Percentiles rank a stretch among this genome's conserved stretches.
Evolutionary conservation across 30 jellyfish, hydroid and myxozoan genomes (phyloP).

Genomic region (Turritopsis dohrnii): DNA sequence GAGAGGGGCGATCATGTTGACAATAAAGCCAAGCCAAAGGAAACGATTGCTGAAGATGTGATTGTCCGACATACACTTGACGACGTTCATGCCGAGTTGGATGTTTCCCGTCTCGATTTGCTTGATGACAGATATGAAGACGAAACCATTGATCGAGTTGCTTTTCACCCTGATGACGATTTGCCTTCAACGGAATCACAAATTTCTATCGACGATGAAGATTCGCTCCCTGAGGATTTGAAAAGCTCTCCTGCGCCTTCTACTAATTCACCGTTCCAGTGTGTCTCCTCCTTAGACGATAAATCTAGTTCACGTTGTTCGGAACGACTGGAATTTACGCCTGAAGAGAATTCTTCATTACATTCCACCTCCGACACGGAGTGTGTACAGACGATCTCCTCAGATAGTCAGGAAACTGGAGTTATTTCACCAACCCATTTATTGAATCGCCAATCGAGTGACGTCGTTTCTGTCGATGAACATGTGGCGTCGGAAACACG

Average conservation of each 20-base stretch:
- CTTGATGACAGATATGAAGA: not conserved
- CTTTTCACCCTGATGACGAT: not conserved
- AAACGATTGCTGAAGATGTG: not conserved
- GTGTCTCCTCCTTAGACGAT: slow-evolving; percentile 8
- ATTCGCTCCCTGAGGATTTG: not conserved
- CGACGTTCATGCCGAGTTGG: slow-evolving; percentile 4
- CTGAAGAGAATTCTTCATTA: not conserved
- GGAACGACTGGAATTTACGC: not conserved
- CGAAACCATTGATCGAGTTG: not conserved
- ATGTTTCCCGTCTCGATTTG: not conserved
- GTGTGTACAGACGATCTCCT: not conserved
- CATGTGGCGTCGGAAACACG: not conserved
- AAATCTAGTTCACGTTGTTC: not conserved
- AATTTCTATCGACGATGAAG: not conserved
- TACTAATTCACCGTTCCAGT: not conserved
- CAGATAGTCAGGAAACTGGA: not conserved
- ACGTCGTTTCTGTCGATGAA: not conserved
- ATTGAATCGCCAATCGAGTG: not conserved
- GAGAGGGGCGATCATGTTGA: not conserved
- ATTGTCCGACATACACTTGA: not conserved
- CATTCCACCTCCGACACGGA: not conserved
- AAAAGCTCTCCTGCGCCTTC: not conserved
- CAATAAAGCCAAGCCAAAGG: not conserved
- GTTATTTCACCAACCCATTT: not conserved
- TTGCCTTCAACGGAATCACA: not conserved